Percentiles rank a stretch among this genome's conserved stretches.
phyloP scores from a whole-genome alignment of 2,113 vertebrate species.

The Sturnira hondurensis region DNA sequence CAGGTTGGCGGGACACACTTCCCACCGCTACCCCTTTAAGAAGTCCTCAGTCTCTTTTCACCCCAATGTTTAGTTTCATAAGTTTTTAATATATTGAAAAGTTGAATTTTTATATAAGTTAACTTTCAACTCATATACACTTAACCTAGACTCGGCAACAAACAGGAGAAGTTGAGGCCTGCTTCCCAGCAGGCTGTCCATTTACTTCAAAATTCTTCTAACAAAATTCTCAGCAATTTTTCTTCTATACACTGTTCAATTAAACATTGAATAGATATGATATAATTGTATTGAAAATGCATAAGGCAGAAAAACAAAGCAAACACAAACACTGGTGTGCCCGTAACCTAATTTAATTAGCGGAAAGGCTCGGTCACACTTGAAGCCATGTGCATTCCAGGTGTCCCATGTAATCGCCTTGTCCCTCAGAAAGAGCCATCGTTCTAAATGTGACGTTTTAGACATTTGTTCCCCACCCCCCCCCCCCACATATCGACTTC shows the following conservation, averaged over 20 bases:
- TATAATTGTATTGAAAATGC: background rate
- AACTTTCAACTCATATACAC: no score
- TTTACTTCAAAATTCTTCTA: background rate
- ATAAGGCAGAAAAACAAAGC: background rate
- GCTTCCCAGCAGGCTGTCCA: background rate
- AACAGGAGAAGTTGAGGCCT: background rate
- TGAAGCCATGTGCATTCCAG: background rate
- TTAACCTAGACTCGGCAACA: background rate
- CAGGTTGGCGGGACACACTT: background rate
- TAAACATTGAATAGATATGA: background rate
- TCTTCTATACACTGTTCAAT: background rate
- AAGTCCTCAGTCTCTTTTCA: background rate
- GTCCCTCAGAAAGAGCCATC: background rate
- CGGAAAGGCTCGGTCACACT: background rate
- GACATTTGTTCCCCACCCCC: background rate
- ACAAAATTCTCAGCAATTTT: background rate
- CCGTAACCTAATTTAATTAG: background rate
- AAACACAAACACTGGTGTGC: background rate
- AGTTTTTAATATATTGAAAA: background rate
- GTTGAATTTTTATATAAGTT: no score
- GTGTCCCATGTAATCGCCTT: background rate
- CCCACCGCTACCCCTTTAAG: background rate
- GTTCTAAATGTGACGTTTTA: background rate
- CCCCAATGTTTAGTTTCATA: background rate
- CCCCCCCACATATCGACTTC: background rate